Evolutionary conservation across 2,888 invertebrate genomes (phyloP).

Genomic region (Blastobasis lacticolella): DNA sequence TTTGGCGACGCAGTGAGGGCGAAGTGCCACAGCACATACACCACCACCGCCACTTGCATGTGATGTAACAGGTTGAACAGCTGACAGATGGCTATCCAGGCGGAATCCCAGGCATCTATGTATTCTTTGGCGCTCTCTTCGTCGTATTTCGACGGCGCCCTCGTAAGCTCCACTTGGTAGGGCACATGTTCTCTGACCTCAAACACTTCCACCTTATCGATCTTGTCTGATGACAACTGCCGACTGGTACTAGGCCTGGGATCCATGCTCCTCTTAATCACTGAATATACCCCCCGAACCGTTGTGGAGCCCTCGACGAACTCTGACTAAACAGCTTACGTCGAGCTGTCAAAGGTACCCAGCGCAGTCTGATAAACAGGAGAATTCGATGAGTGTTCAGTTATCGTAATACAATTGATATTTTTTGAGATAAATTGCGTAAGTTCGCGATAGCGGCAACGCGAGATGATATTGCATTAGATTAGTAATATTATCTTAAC

Average conservation of each 20-base stretch:
- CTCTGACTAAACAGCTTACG: slow-evolving; percentile 15
- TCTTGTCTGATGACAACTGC: slow-evolving; percentile 48
- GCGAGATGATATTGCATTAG: slow-evolving; percentile 35
- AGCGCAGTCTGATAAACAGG: slow-evolving; percentile 40
- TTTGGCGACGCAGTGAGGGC: slow-evolving; percentile 52
- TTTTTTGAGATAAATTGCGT: slow-evolving; percentile 60
- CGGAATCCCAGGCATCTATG: slow-evolving; percentile 50
- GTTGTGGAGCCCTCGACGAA: slow-evolving; percentile 15
- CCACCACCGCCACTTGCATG: slow-evolving; percentile 61
- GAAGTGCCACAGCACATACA: slow-evolving; percentile 60
- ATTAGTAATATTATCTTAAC: slow-evolving; percentile 39
- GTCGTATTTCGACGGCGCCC: slow-evolving; percentile 54
- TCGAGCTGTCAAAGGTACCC: slow-evolving; percentile 24
- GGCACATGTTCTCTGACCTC: slow-evolving; percentile 66
- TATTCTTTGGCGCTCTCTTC: slow-evolving; percentile 53
- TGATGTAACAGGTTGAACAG: slow-evolving; percentile 61
- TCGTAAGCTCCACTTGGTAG: slow-evolving; percentile 58
- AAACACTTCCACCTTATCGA: slow-evolving; percentile 59
- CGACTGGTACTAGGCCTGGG: slow-evolving; percentile 53
- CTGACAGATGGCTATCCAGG: slow-evolving; percentile 60
- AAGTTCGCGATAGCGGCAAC: slow-evolving; percentile 32
- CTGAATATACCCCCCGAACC: slow-evolving; percentile 35
- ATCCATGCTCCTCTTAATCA: slow-evolving; percentile 43
- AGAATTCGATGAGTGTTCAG: slow-evolving; percentile 35
- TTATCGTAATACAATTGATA: slow-evolving; percentile 51